Conservation (phyloP, 1,140 invertebrate genomes). For the Bradysia coprophila region DNA sequence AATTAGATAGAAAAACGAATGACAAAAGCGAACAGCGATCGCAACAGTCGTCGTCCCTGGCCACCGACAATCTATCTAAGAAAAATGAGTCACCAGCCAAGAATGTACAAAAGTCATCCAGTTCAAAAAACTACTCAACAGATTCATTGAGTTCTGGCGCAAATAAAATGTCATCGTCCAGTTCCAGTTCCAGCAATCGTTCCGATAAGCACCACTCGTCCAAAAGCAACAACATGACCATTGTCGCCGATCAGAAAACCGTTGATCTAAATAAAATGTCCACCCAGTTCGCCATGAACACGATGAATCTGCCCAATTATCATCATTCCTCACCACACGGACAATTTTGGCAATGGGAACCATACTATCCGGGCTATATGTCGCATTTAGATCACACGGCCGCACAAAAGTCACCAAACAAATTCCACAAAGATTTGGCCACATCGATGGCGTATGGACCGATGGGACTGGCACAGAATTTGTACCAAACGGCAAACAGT, state of each 20-base stretch:
- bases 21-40: neutral
- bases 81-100: neutral
- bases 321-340: conserved; percentile 32
- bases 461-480: conserved; percentile 17
- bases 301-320: conserved; percentile 37
- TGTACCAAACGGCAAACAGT: conserved; percentile 16
- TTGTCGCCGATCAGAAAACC: conserved; percentile 13
- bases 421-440: conserved; percentile 22
- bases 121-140: neutral
- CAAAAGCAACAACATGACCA: neutral
- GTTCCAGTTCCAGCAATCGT: neutral
- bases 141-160: neutral
- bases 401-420: conserved; percentile 18
- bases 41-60: neutral
- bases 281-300: conserved; percentile 34
- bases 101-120: neutral
- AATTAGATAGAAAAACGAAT: neutral
- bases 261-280: conserved; percentile 27
- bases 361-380: conserved; percentile 29
- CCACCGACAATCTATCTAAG: neutral
- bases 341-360: conserved; percentile 43
- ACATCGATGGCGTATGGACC: conserved; percentile 20
- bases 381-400: conserved; percentile 26
- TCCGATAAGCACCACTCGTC: neutral
- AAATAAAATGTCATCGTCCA: neutral